phyloP scores from a whole-genome alignment of 2,113 vertebrate species.

The Tauraco erythrolophus region DNA sequence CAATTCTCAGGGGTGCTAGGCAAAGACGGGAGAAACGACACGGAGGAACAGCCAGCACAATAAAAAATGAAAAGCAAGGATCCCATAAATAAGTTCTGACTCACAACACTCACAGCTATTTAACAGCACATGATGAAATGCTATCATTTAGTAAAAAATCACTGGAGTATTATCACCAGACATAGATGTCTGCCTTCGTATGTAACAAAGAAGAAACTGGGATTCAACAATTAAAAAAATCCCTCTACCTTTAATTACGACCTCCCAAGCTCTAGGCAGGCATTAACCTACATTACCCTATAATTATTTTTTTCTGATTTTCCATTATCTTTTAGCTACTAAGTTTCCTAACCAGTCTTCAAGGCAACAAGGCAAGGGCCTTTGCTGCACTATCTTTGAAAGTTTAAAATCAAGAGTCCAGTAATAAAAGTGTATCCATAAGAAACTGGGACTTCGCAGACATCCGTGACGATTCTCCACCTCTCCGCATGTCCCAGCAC shows the following conservation, averaged over 20 bases:
- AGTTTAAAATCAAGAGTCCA: not conserved
- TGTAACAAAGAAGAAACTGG: not conserved
- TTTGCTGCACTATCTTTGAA: not conserved
- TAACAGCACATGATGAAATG: not conserved
- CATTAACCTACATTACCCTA: conserved; percentile 24
- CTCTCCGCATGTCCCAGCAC: not conserved
- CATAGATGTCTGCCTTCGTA: not conserved
- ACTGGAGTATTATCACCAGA: not conserved
- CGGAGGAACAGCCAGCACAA: not conserved
- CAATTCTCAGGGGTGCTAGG: not conserved
- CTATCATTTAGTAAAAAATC: not conserved
- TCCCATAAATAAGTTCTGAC: not conserved
- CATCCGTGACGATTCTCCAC: not conserved
- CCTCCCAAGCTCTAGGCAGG: conserved; percentile 33
- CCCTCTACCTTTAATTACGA: conserved; percentile 10
- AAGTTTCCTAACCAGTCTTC: conserved; percentile 6
- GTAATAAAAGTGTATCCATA: not conserved
- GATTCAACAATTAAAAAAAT: not conserved
- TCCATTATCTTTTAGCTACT: conserved; percentile 14
- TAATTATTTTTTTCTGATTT: conserved; percentile 19
- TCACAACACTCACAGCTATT: not conserved
- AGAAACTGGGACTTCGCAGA: not conserved
- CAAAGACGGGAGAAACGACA: not conserved
- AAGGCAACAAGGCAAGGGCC: not conserved
- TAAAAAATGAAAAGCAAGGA: not conserved